Conservation (phyloP, 2,113 vertebrate species). For the Sylvicapra grimmia region DNA sequence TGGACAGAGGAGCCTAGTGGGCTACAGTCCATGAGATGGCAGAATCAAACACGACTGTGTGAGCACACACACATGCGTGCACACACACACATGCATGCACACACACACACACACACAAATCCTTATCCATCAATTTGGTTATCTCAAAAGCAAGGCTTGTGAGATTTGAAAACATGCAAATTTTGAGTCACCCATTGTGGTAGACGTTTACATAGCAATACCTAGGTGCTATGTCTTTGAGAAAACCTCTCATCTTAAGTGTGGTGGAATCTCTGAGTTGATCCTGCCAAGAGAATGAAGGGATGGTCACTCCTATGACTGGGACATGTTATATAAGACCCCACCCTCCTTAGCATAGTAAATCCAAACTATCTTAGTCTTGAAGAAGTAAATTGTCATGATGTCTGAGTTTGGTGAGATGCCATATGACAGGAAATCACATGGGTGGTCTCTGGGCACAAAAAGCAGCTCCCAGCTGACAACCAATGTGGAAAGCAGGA, state of each 20-base stretch:
- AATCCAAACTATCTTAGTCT: neutral
- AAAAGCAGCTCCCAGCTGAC: neutral
- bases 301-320: neutral
- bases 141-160: neutral
- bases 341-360: neutral
- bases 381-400: neutral
- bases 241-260: neutral
- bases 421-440: fast-evolving
- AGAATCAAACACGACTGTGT: neutral
- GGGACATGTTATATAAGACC: neutral
- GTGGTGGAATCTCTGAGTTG: neutral
- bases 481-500: neutral
- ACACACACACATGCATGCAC: fast-evolving
- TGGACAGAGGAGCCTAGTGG: neutral
- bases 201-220: neutral
- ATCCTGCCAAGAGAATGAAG: neutral
- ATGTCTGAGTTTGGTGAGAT: neutral
- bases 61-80: neutral
- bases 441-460: neutral
- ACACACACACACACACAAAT: neutral
- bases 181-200: neutral
- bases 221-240: neutral
- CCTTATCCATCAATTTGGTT: neutral
- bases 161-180: neutral
- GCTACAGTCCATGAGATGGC: neutral